Base-by-base conservation (phyloP, 2,113 vertebrate species). In the Epinephelus fuscoguttatus region DNA sequence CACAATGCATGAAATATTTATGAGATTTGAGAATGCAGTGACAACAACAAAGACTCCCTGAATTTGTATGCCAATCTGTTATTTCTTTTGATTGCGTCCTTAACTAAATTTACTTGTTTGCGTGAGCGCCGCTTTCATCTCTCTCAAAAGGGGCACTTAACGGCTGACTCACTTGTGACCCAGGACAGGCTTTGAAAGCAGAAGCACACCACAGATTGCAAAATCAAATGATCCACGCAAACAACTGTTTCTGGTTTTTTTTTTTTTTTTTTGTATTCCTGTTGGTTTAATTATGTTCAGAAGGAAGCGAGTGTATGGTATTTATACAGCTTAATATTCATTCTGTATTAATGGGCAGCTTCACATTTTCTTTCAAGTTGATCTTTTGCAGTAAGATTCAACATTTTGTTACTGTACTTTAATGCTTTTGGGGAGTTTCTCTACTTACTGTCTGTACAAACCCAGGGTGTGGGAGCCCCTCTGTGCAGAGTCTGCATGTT, bases 31-130 rank as follows among this genome's bases (percentile, higher is more conserved):
- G 82, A 81, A 81, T 19, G 57, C 63, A 37, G 52, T 52, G 78
- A 86, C 75, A 82, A 79, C 83, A 85, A 88, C 82, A 93, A 88
- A 91, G 87, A 40, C 79, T 72, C 40, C 19, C 62, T 56, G 77
- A 64, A 71, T 81, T 72, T 84, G 25, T 67, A 60, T 80, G 62
- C 73, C 74, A 81, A 72, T 84, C 82, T 88, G 55, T 86, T 17
- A 42, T 84, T 82, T 85, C 76, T 79, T 92, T 79, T 91, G 85
- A 90, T 89, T 63, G 15, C 11, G 6, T 80, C 59, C 33, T 75
- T 73, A 71, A 86, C 70, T 70, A 80, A 84, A 88, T 90, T 25
- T 47, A 73, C 84, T 89, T 78, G 71, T 84, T 91, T 90, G 75
- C 64, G 42, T 3, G 21, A 75, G 37, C 23, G 4, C 53, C 9